These are phyloP conservation scores for Caenorhabditis sp. DNA, from an alignment of 2,888 invertebrate species.

Conservation along the genomic window DNA sequence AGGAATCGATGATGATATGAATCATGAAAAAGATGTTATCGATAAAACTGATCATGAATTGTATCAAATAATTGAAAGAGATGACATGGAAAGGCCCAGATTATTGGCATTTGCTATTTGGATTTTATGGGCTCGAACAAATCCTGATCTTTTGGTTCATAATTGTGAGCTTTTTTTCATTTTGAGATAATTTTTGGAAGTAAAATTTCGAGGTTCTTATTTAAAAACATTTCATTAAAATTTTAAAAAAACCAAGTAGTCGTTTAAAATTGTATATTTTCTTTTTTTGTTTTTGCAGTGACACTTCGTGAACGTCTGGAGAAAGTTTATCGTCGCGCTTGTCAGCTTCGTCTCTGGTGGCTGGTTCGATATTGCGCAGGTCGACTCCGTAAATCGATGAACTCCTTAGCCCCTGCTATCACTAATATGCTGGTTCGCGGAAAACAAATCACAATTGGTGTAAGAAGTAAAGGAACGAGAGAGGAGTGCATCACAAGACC, in stretches of 20 bases:
- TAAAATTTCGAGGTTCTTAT: too few relatives aligned
- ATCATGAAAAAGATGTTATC: constrained; percentile 40
- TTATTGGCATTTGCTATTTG: constrained; percentile 63
- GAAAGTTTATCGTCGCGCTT: constrained; percentile 72
- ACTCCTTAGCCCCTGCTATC: constrained; percentile 96
- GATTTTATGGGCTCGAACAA: constrained; percentile 56
- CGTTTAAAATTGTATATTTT: neutral
- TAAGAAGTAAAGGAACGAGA: constrained; percentile 73
- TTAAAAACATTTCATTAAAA: too few relatives aligned
- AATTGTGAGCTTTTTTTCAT: constrained; percentile 50
- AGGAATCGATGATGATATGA: constrained; percentile 46
- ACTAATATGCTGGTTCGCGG: constrained; percentile 96
- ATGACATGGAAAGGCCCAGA: constrained; percentile 60
- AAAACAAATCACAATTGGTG: constrained; percentile 78
- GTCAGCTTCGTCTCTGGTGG: constrained; percentile 70
- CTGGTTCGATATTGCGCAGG: constrained; percentile 90
- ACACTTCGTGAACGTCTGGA: constrained; percentile 73
- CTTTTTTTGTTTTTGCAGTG: constrained; percentile 58
- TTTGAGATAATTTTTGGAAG: too few relatives aligned
- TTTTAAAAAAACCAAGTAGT: neutral
- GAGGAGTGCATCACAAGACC: constrained; percentile 98
- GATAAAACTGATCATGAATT: constrained; percentile 49
- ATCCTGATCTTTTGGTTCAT: constrained; percentile 54
- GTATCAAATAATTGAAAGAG: constrained; percentile 50
- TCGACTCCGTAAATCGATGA: constrained; percentile 89